A percentile compares a stretch with the other conserved stretches of the same genome.
Evolutionary conservation across 2,888 invertebrate species (phyloP).

Genomic region (Caradrina clavipalpis): DNA sequence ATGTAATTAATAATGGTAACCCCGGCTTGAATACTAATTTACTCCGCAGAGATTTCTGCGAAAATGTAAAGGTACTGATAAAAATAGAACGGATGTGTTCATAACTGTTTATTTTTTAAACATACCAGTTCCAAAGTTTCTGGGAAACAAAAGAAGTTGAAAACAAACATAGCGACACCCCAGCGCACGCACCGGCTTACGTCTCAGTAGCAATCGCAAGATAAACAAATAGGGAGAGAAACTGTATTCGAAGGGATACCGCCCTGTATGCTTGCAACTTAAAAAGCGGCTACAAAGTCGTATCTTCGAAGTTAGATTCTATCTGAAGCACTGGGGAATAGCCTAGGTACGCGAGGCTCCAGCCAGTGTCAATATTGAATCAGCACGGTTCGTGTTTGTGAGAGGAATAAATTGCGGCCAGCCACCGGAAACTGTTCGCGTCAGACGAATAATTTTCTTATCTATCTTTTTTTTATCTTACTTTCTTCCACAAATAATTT

Average conservation of each 20-base stretch:
- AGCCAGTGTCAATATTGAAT: slow-evolving; percentile 88
- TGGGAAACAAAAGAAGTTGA: slow-evolving; percentile 57
- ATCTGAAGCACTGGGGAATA: slow-evolving; percentile 80
- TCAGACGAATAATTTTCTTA: slow-evolving; percentile 81
- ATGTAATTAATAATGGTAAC: slow-evolving; percentile 68
- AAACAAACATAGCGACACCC: slow-evolving; percentile 60
- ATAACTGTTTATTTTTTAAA: slow-evolving; percentile 46
- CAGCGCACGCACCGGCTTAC: slow-evolving; percentile 55
- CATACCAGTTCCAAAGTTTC: slow-evolving; percentile 37
- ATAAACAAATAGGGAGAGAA: slow-evolving; percentile 69
- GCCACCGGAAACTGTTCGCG: slow-evolving; percentile 78
- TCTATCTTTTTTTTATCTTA: slow-evolving; percentile 70
- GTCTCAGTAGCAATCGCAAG: slow-evolving; percentile 60
- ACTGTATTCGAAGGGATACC: slow-evolving; percentile 63
- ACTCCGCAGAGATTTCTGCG: slow-evolving; percentile 22
- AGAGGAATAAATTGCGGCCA: slow-evolving; percentile 87
- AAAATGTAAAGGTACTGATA: slow-evolving; percentile 30
- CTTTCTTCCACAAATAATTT: slow-evolving; percentile 66
- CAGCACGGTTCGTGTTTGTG: slow-evolving; percentile 85
- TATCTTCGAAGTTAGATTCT: slow-evolving; percentile 78
- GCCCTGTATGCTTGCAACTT: slow-evolving; percentile 68
- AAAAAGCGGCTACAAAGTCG: slow-evolving; percentile 76
- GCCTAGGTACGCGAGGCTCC: slow-evolving; percentile 76
- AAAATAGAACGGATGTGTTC: slow-evolving; percentile 44
- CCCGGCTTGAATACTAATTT: slow-evolving; percentile 25